Percentiles rank a stretch among this genome's conserved stretches.
These are phyloP conservation scores for Macrotis lagotis DNA, from an alignment of 2,113 vertebrate genomes.

Conservation along the genomic window DNA sequence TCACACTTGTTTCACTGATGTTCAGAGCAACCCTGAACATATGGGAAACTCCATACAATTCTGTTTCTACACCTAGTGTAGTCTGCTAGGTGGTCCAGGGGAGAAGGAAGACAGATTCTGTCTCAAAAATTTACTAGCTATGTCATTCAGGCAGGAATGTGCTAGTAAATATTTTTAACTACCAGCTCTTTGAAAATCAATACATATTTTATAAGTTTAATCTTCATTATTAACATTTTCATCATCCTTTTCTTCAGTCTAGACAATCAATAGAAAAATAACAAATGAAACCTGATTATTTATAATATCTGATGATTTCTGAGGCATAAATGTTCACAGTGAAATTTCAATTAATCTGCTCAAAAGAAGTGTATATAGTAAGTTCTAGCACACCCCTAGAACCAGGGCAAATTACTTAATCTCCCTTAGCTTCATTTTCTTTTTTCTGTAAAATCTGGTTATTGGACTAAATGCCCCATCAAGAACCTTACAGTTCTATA, in stretches of 20 bases:
- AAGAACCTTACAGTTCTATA: background rate
- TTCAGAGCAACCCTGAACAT: conserved; percentile 13
- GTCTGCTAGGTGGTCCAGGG: background rate
- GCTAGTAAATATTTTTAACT: background rate
- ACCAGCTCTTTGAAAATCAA: background rate
- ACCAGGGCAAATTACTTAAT: background rate
- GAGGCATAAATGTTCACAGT: background rate
- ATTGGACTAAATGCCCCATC: background rate
- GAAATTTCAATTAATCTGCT: background rate
- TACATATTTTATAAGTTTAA: background rate
- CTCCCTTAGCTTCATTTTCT: background rate
- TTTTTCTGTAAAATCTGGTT: background rate
- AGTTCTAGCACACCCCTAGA: background rate
- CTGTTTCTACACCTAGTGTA: background rate
- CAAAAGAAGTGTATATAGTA: background rate
- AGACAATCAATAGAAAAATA: background rate
- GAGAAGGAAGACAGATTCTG: background rate
- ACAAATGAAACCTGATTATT: background rate
- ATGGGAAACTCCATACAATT: conserved; percentile 15
- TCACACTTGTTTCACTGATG: conserved; percentile 1
- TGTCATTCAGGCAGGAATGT: background rate
- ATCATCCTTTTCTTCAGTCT: background rate
- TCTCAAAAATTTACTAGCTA: background rate
- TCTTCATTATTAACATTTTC: background rate
- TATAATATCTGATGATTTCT: background rate